These are phyloP conservation scores for Platycheirus rosarum DNA, from an alignment of 2,888 invertebrate genomes.

Conservation along the genomic window DNA sequence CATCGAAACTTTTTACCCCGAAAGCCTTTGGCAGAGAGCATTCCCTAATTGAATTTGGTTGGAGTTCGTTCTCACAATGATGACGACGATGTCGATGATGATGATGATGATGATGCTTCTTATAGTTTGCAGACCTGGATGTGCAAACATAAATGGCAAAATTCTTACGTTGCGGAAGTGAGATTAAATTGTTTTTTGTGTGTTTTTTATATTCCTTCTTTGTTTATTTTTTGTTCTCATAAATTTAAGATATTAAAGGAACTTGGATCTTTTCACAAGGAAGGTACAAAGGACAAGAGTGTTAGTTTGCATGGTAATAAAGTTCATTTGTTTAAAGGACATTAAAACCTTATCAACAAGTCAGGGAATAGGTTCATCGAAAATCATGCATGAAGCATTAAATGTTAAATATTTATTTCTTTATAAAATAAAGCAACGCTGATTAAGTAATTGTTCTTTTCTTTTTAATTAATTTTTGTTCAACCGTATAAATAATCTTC, in stretches of 20 bases:
- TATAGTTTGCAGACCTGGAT: conserved; percentile 29
- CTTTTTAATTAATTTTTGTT: too few relatives aligned
- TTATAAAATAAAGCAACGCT: too few relatives aligned
- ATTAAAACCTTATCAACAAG: not conserved
- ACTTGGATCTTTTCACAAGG: conserved; percentile 54
- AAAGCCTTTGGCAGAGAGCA: not conserved
- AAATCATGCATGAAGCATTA: too few relatives aligned
- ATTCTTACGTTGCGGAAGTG: conserved; percentile 34
- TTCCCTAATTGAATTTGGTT: conserved; percentile 61
- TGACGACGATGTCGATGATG: conserved; percentile 10
- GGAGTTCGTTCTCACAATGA: conserved; percentile 15
- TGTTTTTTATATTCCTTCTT: not conserved
- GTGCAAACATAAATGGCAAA: conserved; percentile 25
- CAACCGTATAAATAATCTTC: too few relatives aligned
- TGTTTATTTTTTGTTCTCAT: conserved; percentile 26
- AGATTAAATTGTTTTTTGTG: conserved; percentile 39
- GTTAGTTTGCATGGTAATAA: too few relatives aligned
- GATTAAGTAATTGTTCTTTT: too few relatives aligned
- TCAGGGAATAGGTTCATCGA: not conserved
- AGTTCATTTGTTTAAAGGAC: not conserved
- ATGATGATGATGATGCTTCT: conserved; percentile 24
- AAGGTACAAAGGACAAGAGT: conserved; percentile 29
- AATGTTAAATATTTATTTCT: too few relatives aligned
- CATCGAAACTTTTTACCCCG: conserved; percentile 13
- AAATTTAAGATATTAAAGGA: conserved; percentile 37